phyloP scores from a whole-genome alignment of 1,140 invertebrate genomes.

The Alviniconcha marisindica region DNA sequence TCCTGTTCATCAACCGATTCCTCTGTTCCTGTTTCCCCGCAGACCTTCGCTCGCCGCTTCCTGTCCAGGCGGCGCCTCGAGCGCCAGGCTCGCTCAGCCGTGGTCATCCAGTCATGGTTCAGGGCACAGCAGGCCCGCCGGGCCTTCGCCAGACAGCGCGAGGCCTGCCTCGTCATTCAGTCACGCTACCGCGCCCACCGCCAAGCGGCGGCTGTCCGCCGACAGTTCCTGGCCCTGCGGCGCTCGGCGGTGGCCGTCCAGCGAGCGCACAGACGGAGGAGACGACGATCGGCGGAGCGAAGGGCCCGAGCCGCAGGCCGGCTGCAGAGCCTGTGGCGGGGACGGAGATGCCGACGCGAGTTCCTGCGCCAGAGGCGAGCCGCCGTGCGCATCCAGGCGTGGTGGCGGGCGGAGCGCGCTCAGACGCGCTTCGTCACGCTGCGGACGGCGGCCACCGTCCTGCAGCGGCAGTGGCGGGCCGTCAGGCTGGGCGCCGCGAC shows the following conservation, averaged over 20 bases:
- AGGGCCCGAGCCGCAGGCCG: slow-evolving; percentile 48
- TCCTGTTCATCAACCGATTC: background rate
- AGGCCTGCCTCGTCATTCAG: slow-evolving; percentile 43
- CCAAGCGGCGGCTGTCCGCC: background rate
- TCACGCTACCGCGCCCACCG: slow-evolving; percentile 26
- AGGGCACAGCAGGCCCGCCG: slow-evolving; percentile 40
- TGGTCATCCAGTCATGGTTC: slow-evolving; percentile 55
- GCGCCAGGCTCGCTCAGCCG: slow-evolving; percentile 24
- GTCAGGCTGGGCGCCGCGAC: background rate
- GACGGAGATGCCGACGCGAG: slow-evolving; percentile 1
- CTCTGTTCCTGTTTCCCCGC: background rate
- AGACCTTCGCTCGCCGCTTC: slow-evolving; percentile 8
- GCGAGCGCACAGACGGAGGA: slow-evolving; percentile 29
- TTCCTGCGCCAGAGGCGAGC: slow-evolving; percentile 34
- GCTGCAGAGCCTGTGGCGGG: slow-evolving; percentile 47
- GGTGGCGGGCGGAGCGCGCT: slow-evolving; percentile 29
- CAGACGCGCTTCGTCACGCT: background rate
- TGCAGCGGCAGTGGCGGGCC: slow-evolving; percentile 29
- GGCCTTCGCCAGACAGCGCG: slow-evolving; percentile 19
- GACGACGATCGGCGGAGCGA: background rate
- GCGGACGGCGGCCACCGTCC: slow-evolving; percentile 15
- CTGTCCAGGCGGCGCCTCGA: slow-evolving; percentile 22
- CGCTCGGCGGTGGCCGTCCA: slow-evolving; percentile 46
- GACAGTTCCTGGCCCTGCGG: slow-evolving; percentile 23
- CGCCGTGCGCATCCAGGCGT: slow-evolving; percentile 44